Percentiles rank a stretch among this genome's conserved stretches.
Conservation (phyloP, 2,888 invertebrate genomes). For the Erebia palarica region DNA sequence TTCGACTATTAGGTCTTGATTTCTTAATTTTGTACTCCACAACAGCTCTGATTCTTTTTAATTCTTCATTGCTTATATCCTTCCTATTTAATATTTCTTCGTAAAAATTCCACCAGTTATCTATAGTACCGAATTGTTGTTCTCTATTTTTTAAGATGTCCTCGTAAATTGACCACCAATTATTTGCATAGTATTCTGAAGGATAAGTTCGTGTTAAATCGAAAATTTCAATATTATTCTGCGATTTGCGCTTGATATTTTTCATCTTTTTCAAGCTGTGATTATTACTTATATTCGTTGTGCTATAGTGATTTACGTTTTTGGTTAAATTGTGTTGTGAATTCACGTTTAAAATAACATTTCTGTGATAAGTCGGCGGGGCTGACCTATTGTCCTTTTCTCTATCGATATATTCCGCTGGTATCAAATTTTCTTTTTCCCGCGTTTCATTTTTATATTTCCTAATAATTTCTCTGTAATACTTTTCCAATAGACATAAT, state of each 20-base stretch:
- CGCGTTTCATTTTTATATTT: slow-evolving; percentile 59
- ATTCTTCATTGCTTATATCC: slow-evolving; percentile 57
- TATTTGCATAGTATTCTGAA: slow-evolving; percentile 74
- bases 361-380: slow-evolving; percentile 55
- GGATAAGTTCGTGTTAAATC: slow-evolving; percentile 73
- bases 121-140: slow-evolving; percentile 74
- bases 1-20: slow-evolving; percentile 62
- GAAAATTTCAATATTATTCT: slow-evolving; percentile 62
- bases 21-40: slow-evolving; percentile 55
- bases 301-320: slow-evolving; percentile 56
- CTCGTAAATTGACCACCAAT: slow-evolving; percentile 79
- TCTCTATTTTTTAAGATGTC: slow-evolving; percentile 70
- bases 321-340: slow-evolving; percentile 53
- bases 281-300: slow-evolving; percentile 48
- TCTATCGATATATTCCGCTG: slow-evolving; percentile 48
- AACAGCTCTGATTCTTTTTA: slow-evolving; percentile 56
- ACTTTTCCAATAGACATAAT: slow-evolving; percentile 70
- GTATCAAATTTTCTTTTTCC: slow-evolving; percentile 59
- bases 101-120: slow-evolving; percentile 78
- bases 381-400: slow-evolving; percentile 49
- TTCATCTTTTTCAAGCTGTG: slow-evolving; percentile 53
- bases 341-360: slow-evolving; percentile 58
- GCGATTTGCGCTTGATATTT: slow-evolving; percentile 49
- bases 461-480: slow-evolving; percentile 74
- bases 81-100: slow-evolving; percentile 65